These are phyloP conservation scores for Trachelus iudaicus DNA, from an alignment of 2,888 invertebrate species.

Conservation along the genomic window DNA sequence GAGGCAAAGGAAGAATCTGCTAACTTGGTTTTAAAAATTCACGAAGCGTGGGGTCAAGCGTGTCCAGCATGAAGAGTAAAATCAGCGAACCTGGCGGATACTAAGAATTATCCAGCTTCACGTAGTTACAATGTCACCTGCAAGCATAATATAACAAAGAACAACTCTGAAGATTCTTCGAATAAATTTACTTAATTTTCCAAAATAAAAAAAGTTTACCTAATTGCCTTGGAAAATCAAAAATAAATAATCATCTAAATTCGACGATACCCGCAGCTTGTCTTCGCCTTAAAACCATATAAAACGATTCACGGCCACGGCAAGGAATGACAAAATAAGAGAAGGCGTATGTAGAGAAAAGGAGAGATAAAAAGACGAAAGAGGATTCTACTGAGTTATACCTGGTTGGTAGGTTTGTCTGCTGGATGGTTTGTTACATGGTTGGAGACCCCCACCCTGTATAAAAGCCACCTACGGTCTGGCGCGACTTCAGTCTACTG, in stretches of 20 bases:
- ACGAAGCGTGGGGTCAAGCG: slow-evolving; percentile 45
- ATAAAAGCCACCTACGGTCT: slow-evolving; percentile 55
- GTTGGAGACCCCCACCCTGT: slow-evolving; percentile 56
- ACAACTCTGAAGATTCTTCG: neutral
- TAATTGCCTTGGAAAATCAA: neutral
- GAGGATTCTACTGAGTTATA: slow-evolving; percentile 47
- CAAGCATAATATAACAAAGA: neutral
- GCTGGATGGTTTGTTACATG: slow-evolving; percentile 12
- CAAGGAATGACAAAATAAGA: neutral
- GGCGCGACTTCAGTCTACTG: slow-evolving; percentile 56
- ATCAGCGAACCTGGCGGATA: neutral
- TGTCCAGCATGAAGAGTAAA: slow-evolving; percentile 34
- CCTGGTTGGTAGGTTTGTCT: slow-evolving; percentile 30
- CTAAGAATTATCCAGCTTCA: neutral
- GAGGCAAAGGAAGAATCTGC: slow-evolving; percentile 21
- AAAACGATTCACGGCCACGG: neutral
- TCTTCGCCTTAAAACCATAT: neutral
- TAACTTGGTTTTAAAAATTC: slow-evolving; percentile 39
- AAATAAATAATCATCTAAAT: neutral
- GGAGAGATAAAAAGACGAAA: slow-evolving; percentile 33
- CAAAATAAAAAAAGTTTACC: neutral
- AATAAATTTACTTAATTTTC: neutral
- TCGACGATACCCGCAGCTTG: neutral
- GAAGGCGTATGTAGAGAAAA: slow-evolving; percentile 22
- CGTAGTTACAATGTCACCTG: neutral